phyloP scores from a whole-genome alignment of 1,140 invertebrate species.

The Hydropsyche tenuis region DNA sequence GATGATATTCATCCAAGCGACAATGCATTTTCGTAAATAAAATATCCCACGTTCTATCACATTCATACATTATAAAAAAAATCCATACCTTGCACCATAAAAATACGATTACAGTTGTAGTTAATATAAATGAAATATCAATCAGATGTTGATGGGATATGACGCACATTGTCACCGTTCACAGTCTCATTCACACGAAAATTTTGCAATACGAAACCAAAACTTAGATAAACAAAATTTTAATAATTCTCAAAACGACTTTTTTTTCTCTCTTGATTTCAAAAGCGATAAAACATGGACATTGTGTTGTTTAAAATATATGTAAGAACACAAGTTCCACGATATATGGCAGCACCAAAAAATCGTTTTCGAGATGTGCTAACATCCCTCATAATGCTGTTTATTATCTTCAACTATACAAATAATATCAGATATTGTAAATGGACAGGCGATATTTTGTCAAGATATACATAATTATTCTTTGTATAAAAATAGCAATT shows the following conservation, averaged over 20 bases:
- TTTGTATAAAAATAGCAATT: conserved; percentile 50
- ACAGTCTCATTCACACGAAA: too few relatives aligned
- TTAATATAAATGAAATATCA: background rate
- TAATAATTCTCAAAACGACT: too few relatives aligned
- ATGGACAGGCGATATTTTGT: conserved; percentile 47
- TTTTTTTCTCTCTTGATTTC: background rate
- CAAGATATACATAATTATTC: conserved; percentile 47
- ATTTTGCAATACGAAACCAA: too few relatives aligned
- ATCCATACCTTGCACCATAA: conserved; percentile 2
- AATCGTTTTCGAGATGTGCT: conserved; percentile 20
- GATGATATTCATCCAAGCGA: too few relatives aligned
- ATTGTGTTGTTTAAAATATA: background rate
- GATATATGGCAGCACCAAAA: conserved; percentile 38
- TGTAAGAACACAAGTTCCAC: conserved; percentile 1
- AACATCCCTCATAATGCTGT: background rate
- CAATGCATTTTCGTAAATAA: background rate
- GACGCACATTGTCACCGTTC: background rate
- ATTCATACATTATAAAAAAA: conserved; percentile 12
- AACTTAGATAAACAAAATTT: too few relatives aligned
- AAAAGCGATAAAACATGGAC: background rate
- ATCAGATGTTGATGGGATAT: background rate
- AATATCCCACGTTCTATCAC: conserved; percentile 12
- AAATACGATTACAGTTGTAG: background rate
- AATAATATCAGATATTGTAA: conserved; percentile 33
- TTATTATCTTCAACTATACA: conserved; percentile 31